phyloP scores from a whole-genome alignment of 35 echinoderm and acorn worm species.

The Amphiura filiformis region DNA sequence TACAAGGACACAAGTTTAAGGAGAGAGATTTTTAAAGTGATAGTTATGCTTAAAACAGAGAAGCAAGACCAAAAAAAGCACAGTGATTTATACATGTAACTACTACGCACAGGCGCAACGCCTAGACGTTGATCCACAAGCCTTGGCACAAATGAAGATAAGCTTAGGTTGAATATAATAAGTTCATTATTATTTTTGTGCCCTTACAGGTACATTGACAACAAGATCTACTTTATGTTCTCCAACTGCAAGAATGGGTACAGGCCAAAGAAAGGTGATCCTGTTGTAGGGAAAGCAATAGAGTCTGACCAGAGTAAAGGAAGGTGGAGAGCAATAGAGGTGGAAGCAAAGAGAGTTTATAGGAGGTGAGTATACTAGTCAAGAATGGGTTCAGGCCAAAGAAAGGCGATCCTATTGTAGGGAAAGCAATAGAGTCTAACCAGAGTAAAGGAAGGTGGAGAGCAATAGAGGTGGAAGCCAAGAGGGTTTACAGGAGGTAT shows the following conservation, averaged over 20 bases:
- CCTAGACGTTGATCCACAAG: too few species aligned
- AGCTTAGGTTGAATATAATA: too few species aligned
- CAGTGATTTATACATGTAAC: too few species aligned
- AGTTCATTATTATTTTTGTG: too few species aligned
- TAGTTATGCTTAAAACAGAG: too few species aligned
- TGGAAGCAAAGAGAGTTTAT: conserved; percentile 46
- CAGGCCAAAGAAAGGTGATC: conserved; percentile 71
- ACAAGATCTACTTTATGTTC: conserved; percentile 70
- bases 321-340: conserved; percentile 76
- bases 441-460: conserved; percentile 95
- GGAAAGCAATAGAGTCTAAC: conserved; percentile 75
- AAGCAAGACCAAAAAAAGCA: too few species aligned
- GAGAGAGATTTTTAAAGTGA: too few species aligned
- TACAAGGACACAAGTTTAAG: too few species aligned
- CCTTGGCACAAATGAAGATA: too few species aligned
- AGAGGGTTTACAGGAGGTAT: conserved; percentile 55
- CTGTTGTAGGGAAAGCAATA: conserved; percentile 65
- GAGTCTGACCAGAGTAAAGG: conserved; percentile 89
- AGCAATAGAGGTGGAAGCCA: conserved; percentile 46
- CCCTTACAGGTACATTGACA: conserved; percentile 78
- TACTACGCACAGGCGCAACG: too few species aligned
- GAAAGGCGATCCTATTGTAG: conserved; percentile 71
- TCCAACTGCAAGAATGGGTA: conserved; percentile 60
- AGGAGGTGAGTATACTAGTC: conserved; percentile 37
- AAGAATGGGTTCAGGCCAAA: conserved; percentile 55